These are phyloP conservation scores for Creontiades dilutus DNA, from an alignment of 2,888 invertebrate genomes.

Conservation along the genomic window DNA sequence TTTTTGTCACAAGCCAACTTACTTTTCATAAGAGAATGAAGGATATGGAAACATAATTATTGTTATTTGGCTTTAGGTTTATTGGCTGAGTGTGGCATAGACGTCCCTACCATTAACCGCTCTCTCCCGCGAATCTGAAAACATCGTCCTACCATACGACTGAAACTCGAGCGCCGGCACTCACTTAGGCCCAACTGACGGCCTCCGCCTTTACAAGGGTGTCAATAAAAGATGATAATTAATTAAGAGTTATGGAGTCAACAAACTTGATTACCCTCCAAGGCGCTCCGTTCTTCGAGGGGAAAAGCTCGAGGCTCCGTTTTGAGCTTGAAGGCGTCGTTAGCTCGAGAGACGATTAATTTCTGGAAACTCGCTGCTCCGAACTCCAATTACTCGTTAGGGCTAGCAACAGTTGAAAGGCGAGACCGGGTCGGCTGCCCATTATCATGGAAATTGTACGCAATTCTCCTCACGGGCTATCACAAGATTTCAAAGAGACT, in stretches of 20 bases:
- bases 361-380: background rate
- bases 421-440: background rate
- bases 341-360: constrained; percentile 33
- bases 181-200: no score
- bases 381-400: constrained; percentile 25
- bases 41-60: no score
- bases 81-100: no score
- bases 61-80: no score
- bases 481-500: no score
- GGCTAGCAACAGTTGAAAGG: constrained; percentile 15
- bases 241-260: constrained; percentile 14
- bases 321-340: constrained; percentile 31
- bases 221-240: constrained; percentile 20
- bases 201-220: background rate
- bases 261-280: constrained; percentile 11
- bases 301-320: background rate
- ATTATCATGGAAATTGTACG: constrained; percentile 8
- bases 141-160: no score
- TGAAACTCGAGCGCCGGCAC: no score
- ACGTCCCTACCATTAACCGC: no score
- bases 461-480: background rate
- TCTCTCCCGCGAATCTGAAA: no score
- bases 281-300: background rate
- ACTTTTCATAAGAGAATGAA: no score
- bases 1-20: no score